Evolutionary conservation across 2,113 vertebrate genomes (phyloP).

Genomic region (Thinocorus orbignyianus): DNA sequence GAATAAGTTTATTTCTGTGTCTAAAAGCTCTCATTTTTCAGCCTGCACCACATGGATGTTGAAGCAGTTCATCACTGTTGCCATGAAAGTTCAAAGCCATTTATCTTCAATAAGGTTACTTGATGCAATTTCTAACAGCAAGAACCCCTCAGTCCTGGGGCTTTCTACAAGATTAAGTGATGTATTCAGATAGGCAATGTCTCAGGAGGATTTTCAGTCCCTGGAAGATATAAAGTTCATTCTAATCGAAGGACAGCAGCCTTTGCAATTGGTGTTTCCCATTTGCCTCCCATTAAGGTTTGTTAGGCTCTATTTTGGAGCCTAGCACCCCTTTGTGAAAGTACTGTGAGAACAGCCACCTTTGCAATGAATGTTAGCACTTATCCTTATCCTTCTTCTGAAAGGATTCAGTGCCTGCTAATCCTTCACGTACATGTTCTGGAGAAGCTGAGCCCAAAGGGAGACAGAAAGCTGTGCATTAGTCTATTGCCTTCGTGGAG

Average conservation of each 20-base stretch:
- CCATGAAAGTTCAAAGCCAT: conserved; percentile 61
- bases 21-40: conserved; percentile 39
- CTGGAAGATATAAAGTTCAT: not conserved
- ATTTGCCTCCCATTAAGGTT: not conserved
- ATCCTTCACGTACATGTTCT: not conserved
- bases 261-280: not conserved
- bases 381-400: not conserved
- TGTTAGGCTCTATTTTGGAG: not conserved
- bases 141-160: conserved; percentile 3
- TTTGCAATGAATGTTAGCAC: not conserved
- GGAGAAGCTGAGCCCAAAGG: not conserved
- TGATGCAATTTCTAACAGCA: conserved; percentile 50
- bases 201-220: conserved; percentile 11
- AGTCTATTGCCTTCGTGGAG: not conserved
- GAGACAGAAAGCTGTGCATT: not conserved
- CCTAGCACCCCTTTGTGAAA: not conserved
- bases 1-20: conserved; percentile 41
- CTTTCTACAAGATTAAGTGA: conserved; percentile 59
- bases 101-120: conserved; percentile 46
- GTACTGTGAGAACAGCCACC: not conserved
- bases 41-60: not conserved
- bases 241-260: not conserved
- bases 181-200: conserved; percentile 27
- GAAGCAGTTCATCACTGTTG: conserved; percentile 55
- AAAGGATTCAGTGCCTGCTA: not conserved